Conservation (phyloP, 1,140 invertebrate genomes). For the Physella acuta region DNA sequence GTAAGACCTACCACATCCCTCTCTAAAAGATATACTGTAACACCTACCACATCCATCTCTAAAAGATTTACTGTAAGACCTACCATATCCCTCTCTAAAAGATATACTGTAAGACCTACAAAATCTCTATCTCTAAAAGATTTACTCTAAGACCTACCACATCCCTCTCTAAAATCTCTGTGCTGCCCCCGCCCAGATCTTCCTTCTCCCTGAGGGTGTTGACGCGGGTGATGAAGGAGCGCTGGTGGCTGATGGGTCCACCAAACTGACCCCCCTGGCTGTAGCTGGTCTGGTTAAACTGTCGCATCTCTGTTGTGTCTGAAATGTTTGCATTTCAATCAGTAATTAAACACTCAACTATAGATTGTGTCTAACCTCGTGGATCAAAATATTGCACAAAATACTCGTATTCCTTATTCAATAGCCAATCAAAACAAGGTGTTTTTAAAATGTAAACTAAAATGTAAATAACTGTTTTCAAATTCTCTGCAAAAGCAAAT, state of each 20-base stretch:
- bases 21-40: too few relatives aligned
- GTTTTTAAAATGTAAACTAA: too few relatives aligned
- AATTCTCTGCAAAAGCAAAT: too few relatives aligned
- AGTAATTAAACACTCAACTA: neutral
- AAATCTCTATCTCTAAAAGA: too few relatives aligned
- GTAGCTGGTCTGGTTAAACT: conserved; percentile 17
- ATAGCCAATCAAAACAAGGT: too few relatives aligned
- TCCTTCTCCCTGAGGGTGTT: conserved; percentile 26
- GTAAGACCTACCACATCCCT: too few relatives aligned
- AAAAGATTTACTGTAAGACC: too few relatives aligned
- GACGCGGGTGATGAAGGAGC: conserved; percentile 16
- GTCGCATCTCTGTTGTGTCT: conserved; percentile 10
- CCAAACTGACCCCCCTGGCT: conserved; percentile 23
- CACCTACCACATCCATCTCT: too few relatives aligned
- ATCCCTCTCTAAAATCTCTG: conserved; percentile 64
- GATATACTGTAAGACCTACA: too few relatives aligned
- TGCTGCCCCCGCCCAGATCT: conserved; percentile 38
- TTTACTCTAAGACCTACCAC: conserved; percentile 65
- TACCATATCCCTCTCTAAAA: too few relatives aligned
- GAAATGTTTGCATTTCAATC: neutral
- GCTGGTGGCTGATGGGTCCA: conserved; percentile 19
- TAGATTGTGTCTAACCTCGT: too few relatives aligned
- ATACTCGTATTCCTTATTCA: neutral
- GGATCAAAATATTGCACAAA: neutral
- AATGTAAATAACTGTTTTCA: too few relatives aligned